Evolutionary conservation across 30 jellyfish, hydroid and myxozoan species (phyloP).

Genomic region (Hydractinia symbiolongicarpus): DNA sequence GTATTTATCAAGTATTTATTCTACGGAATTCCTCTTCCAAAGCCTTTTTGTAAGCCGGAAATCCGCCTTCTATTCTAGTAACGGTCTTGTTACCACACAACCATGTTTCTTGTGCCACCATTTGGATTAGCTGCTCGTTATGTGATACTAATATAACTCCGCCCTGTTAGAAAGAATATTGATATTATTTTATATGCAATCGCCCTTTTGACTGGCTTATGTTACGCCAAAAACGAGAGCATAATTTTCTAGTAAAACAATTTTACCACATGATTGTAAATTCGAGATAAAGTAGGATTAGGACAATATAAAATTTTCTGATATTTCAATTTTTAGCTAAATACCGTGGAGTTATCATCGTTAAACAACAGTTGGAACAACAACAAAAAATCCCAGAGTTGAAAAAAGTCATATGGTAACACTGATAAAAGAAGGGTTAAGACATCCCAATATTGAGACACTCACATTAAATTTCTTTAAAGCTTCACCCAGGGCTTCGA

Average conservation of each 20-base stretch:
- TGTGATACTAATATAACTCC: constrained; percentile 92
- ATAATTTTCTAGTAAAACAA: too few species aligned
- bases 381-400: neutral
- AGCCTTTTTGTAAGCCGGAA: constrained; percentile 81
- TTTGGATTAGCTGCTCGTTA: constrained; percentile 86
- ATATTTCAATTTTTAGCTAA: neutral
- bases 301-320: neutral
- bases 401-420: neutral
- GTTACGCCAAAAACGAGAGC: too few species aligned
- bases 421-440: neutral
- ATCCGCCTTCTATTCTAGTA: constrained; percentile 83
- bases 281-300: too few species aligned
- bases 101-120: constrained; percentile 97
- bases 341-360: neutral
- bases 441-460: too few species aligned
- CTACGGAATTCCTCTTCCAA: constrained; percentile 88
- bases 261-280: too few species aligned
- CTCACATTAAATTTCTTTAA: constrained; percentile 71
- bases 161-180: too few species aligned
- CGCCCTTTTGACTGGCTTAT: too few species aligned
- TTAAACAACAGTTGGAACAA: neutral
- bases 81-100: constrained; percentile 84
- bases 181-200: too few species aligned
- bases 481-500: constrained; percentile 95
- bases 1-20: constrained; percentile 26